phyloP scores from a whole-genome alignment of 2,888 invertebrate genomes.

The Torymus auratus region DNA sequence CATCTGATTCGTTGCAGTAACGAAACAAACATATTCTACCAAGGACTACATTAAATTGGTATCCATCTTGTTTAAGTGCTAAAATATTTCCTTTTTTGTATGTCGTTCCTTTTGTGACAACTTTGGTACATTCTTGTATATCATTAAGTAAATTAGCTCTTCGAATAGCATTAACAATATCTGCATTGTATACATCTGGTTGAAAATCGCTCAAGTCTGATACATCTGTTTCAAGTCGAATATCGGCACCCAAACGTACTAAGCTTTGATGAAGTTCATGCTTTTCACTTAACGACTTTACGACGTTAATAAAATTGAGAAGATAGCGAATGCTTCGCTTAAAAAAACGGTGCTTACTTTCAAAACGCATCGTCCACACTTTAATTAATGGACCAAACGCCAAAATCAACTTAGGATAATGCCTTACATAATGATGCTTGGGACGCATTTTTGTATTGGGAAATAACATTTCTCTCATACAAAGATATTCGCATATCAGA shows the following conservation, averaged over 20 bases:
- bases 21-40: constrained; percentile 52
- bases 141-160: background rate
- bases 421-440: constrained; percentile 18
- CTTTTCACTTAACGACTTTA: constrained; percentile 43
- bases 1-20: constrained; percentile 9
- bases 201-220: constrained; percentile 32
- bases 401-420: constrained; percentile 13
- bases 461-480: constrained; percentile 48
- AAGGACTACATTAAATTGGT: constrained; percentile 51
- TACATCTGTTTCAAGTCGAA: constrained; percentile 35
- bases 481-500: constrained; percentile 56
- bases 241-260: constrained; percentile 47
- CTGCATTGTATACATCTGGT: constrained; percentile 24
- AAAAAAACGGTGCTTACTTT: constrained; percentile 36
- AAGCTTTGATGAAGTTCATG: constrained; percentile 49
- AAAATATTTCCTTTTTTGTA: constrained; percentile 54
- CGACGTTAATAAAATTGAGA: constrained; percentile 59
- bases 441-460: constrained; percentile 9
- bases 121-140: constrained; percentile 40
- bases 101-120: constrained; percentile 50
- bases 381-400: constrained; percentile 28
- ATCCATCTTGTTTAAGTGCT: constrained; percentile 40
- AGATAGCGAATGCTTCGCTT: constrained; percentile 10
- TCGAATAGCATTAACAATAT: constrained; percentile 31
- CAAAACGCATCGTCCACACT: constrained; percentile 30